Base-by-base conservation (phyloP, 2,797 vertebrate genomes). In the Diplodus sargus region DNA sequence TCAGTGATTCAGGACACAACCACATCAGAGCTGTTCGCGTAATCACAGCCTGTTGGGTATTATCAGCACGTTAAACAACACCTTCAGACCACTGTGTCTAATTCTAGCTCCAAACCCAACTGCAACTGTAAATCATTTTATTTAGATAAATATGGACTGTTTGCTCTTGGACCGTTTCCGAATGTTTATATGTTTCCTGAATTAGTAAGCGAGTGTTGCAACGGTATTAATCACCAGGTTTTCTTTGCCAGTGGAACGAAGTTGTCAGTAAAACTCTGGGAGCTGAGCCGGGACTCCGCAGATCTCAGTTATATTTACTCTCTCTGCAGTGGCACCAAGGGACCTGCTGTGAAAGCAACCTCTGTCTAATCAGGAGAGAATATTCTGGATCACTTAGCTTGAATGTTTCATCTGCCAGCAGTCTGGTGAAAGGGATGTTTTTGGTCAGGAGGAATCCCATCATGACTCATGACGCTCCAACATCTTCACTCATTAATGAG, bases 311-410 rank as follows among this genome's bases (percentile, higher is more conserved):
- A 48, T 91, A 71, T 92, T 92, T 90, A 70, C 81, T 74, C 74
- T 69, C 47, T 72, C 79, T 22, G 25, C 76, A 68, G 80, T 54
- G 70, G 87, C 86, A 82, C 83, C 78, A 20, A 69, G 72, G 75
- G 82, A 85, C 66, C 69, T 17, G 67, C 82, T 78, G 79, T 94
- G 87, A 91, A 91, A 90, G 91, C 85, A 83, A 67, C 76, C 87
- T 88, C 91, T 93, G 90, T 92, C 82, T 88, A 90, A 92, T 92
- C 88, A 90, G 76, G 17, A 80, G 39, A 76, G 81, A 82, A 80
- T 73, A 82, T 90, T 90, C 83, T 83, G 90, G 83, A 88, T 81
- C 71, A 77, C 80, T 81, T 73, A 39, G 15, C 73, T 63, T 77
- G 76, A 70, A 86, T 53, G 70, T 70, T 84, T 81, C 48, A 58